Percentiles rank a stretch among this genome's conserved stretches.
These are phyloP conservation scores for Hippopotamyrus pictus DNA, from an alignment of 2,797 vertebrate species.

Conservation along the genomic window DNA sequence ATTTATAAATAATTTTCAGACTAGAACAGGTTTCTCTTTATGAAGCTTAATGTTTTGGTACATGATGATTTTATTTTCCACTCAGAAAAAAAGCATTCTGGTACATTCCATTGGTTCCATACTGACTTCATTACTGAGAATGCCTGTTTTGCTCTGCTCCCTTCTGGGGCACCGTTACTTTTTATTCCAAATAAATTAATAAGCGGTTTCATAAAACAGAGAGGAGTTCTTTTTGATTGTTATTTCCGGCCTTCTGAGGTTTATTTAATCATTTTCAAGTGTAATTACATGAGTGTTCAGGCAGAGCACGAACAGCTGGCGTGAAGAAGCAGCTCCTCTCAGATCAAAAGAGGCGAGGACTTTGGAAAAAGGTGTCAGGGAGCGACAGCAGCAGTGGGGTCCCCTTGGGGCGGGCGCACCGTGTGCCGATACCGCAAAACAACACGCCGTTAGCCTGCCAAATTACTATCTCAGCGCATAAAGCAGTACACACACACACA, in stretches of 20 bases:
- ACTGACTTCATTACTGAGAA: neutral
- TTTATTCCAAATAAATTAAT: conserved; percentile 27
- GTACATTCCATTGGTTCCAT: neutral
- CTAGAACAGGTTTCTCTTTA: neutral
- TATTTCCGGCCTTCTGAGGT: conserved; percentile 20
- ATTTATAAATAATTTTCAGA: neutral
- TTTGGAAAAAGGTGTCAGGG: conserved; percentile 9
- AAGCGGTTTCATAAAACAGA: conserved; percentile 20
- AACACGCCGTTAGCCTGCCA: conserved; percentile 31
- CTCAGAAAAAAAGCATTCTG: neutral
- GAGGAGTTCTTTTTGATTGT: conserved; percentile 31
- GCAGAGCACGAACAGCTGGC: conserved; percentile 37
- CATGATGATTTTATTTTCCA: conserved; percentile 2
- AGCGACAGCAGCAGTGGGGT: conserved; percentile 1
- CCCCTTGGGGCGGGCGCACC: conserved; percentile 31
- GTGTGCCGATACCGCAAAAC: conserved; percentile 24
- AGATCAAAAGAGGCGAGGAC: conserved; percentile 39
- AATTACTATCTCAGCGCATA: conserved; percentile 30
- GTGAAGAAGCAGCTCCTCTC: conserved; percentile 32
- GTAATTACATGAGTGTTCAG: conserved; percentile 30
- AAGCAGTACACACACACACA: neutral
- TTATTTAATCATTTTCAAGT: conserved; percentile 29
- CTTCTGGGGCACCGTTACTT: neutral
- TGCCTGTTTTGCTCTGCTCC: neutral
- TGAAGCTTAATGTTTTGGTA: neutral